Evolutionary conservation across 2,113 vertebrate species (phyloP), one percentile per base, ranked within the genome.

Genomic region (Chionomys nivalis): DNA sequence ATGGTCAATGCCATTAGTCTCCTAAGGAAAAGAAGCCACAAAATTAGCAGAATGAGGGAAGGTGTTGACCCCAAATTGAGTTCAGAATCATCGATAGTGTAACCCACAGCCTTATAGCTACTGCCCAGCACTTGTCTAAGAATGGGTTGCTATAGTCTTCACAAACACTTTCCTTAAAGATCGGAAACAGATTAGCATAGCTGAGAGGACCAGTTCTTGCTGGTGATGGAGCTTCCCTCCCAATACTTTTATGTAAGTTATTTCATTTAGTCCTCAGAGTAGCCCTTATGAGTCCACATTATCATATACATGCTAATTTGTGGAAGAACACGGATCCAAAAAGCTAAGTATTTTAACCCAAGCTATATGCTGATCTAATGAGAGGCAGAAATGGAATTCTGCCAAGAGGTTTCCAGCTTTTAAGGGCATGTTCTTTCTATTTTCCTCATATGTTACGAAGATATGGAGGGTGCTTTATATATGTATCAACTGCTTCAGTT

Each of bases 371-470:
- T 13, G 9, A n/a, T 88, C 17, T 75, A 58, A 39, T 63, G 55
- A 91, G 55, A 68, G 36, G 12, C 42, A 86, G 78, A 87, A 90
- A 28, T 17, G 66, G 63, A 93, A 81, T 95, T 26, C 91, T 44
- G 10, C 47, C 78, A 31, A 58, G 2, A 79, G 36, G 47, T 66
- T 90, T 94, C 70, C 90, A 73, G 44, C 65, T 72, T 93, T 28
- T 58, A 61, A 95, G 9, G 21, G 26, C 58, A 81, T 44, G 7
- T 12, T 72, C 36, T 52, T 77, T 90, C 82, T 79, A 1, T 81
- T 36, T 95, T 87, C 44, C 33, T 89, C 72, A 11, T 39, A 72
- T 75, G 78, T 96, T 58, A 73, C 61, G 93, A 90, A 58, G 63
- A 61, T 96, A 42, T 70, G 26, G 39, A 4, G 42, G 6, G 49